phyloP scores from a whole-genome alignment of 2,113 vertebrate species.

The Aleadryas rufinucha region DNA sequence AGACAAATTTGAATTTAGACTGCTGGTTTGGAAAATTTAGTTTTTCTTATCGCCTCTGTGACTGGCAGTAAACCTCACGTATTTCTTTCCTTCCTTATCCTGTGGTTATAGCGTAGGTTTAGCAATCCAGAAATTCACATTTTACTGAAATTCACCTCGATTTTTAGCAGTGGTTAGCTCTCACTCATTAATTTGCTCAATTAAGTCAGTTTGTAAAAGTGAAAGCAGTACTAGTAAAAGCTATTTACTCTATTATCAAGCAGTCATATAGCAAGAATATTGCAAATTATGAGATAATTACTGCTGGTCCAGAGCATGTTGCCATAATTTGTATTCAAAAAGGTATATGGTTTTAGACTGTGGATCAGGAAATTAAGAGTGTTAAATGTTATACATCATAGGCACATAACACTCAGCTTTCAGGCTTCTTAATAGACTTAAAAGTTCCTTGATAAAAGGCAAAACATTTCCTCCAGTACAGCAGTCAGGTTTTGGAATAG shows the following conservation, averaged over 20 bases:
- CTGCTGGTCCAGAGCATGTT: not conserved
- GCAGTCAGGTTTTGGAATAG: not conserved
- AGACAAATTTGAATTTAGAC: not conserved
- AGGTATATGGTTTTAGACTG: not conserved
- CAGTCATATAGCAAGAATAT: not conserved
- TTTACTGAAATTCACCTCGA: not conserved
- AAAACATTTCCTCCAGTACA: not conserved
- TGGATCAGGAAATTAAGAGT: not conserved
- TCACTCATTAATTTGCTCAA: not conserved
- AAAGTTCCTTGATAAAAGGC: not conserved
- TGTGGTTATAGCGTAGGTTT: not conserved
- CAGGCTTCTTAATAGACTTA: not conserved
- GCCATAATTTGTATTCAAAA: not conserved
- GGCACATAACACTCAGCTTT: not conserved
- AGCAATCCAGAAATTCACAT: not conserved
- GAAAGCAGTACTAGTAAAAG: not conserved
- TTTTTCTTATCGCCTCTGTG: not conserved
- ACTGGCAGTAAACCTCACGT: not conserved
- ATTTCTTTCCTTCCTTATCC: not conserved
- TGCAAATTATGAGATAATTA: not conserved
- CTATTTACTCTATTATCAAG: not conserved
- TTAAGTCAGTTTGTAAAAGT: not conserved
- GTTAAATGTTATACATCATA: not conserved
- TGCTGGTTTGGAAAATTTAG: conserved; percentile 8
- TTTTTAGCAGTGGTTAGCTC: not conserved